Evolutionary conservation across 2,113 vertebrate genomes (phyloP).

Genomic region (Phrynosoma blainvillii): DNA sequence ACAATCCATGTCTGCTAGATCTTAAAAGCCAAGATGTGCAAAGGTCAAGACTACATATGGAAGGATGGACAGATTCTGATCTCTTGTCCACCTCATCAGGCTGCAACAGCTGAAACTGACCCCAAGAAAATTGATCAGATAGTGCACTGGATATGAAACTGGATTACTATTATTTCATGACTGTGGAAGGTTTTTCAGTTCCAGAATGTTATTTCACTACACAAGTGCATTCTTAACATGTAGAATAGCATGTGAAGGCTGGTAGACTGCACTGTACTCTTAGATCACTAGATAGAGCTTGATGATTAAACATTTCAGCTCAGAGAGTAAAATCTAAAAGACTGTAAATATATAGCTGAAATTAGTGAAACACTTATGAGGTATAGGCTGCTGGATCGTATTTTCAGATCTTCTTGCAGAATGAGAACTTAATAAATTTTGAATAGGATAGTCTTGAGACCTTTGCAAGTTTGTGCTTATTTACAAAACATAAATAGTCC

Average conservation of each 20-base stretch:
- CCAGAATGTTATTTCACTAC: background rate
- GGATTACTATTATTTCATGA: background rate
- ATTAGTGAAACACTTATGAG: background rate
- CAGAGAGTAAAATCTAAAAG: background rate
- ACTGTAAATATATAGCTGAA: background rate
- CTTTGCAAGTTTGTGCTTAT: background rate
- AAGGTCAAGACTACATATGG: too few relatives aligned
- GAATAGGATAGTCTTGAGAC: background rate
- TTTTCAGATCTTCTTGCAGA: background rate
- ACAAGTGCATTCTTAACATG: background rate
- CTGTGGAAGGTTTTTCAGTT: background rate
- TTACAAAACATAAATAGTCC: background rate
- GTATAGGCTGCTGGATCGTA: background rate
- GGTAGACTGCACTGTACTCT: constrained; percentile 34
- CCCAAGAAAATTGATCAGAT: too few relatives aligned
- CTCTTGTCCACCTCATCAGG: too few relatives aligned
- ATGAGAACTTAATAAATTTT: background rate
- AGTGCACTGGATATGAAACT: background rate
- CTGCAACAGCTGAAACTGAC: too few relatives aligned
- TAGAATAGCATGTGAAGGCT: background rate
- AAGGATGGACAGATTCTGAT: too few relatives aligned
- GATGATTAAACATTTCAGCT: constrained; percentile 19
- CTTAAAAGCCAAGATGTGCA: too few relatives aligned
- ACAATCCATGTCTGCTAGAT: too few relatives aligned
- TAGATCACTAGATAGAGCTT: constrained; percentile 66